phyloP scores from a whole-genome alignment of 2,113 vertebrate species.

The Haliaeetus leucogaster region DNA sequence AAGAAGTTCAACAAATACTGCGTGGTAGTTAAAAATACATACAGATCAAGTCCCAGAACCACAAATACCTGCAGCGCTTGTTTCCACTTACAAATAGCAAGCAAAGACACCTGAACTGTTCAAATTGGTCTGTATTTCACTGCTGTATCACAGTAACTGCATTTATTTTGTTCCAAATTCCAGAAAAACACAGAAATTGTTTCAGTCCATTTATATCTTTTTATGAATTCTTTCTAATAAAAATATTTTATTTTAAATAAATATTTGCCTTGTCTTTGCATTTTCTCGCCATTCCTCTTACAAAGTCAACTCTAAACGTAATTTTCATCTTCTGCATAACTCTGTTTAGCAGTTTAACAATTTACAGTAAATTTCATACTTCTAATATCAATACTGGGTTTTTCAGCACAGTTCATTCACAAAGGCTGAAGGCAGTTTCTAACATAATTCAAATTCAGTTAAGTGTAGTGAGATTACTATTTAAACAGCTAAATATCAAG shows the following conservation, averaged over 20 bases:
- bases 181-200: not conserved
- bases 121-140: not conserved
- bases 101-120: not conserved
- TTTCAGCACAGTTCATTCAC: not conserved
- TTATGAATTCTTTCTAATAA: not conserved
- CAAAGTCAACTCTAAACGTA: not conserved
- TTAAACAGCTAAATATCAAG: not conserved
- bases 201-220: not conserved
- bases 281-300: not conserved
- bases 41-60: not conserved
- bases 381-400: not conserved
- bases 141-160: not conserved
- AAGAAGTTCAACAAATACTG: not conserved
- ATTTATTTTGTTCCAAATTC: not conserved
- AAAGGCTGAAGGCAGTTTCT: not conserved
- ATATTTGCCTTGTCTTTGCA: not conserved
- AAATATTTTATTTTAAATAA: not conserved
- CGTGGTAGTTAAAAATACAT: not conserved
- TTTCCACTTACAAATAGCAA: not conserved
- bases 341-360: not conserved
- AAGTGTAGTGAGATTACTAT: not conserved
- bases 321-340: not conserved
- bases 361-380: not conserved
- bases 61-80: not conserved
- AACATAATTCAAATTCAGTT: not conserved